Conservation (phyloP, 2,888 invertebrate species). For the Himalopsyche tibetana region DNA sequence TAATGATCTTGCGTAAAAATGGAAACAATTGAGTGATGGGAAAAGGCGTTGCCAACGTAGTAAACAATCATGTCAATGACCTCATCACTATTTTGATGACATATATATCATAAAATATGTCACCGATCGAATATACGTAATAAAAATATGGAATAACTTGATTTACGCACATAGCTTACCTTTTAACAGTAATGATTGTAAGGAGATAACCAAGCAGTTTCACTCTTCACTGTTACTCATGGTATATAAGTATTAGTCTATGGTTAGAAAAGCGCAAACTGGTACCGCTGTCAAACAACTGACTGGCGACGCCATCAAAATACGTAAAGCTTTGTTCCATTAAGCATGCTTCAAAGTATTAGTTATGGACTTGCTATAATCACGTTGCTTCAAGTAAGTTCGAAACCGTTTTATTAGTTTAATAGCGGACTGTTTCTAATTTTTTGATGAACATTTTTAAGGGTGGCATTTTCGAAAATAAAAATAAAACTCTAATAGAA, state of each 20-base stretch:
- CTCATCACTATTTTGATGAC: conserved; percentile 35
- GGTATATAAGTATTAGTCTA: no score
- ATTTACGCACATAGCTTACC: conserved; percentile 14
- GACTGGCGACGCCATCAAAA: conserved; percentile 19
- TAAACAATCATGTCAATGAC: conserved; percentile 78
- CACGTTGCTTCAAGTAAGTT: no score
- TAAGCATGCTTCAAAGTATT: background rate
- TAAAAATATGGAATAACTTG: background rate
- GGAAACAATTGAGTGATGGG: conserved; percentile 48
- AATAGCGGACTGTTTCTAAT: no score
- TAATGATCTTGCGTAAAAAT: conserved; percentile 43
- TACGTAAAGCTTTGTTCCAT: background rate
- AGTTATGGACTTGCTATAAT: no score
- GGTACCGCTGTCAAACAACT: conserved; percentile 51
- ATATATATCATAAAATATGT: background rate
- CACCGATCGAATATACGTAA: background rate
- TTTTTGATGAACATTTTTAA: no score
- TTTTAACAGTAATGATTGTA: background rate
- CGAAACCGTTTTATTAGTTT: no score
- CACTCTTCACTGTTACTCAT: conserved; percentile 13
- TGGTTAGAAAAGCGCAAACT: conserved; percentile 4
- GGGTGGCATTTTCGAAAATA: no score
- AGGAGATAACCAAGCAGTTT: background rate
- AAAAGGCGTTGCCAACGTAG: conserved; percentile 78
- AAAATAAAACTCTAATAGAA: no score